Evolutionary conservation across 2,888 invertebrate genomes (phyloP).

Genomic region (Synergus umbraculus): DNA sequence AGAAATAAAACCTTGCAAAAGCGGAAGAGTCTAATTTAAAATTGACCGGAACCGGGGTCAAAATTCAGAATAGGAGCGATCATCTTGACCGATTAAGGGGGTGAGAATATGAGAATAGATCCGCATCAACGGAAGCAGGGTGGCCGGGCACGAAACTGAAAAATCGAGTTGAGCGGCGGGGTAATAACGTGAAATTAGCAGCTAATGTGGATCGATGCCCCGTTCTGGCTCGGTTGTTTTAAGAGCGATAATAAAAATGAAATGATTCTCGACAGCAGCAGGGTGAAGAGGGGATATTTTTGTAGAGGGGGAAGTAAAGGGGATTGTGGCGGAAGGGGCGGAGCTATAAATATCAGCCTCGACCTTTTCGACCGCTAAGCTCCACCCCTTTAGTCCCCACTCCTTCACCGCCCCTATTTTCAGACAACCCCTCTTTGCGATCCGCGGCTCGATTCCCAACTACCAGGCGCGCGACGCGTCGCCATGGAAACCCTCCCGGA

Average conservation of each 20-base stretch:
- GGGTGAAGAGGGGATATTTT: constrained; percentile 45
- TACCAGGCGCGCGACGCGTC: constrained; percentile 62
- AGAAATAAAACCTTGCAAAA: background rate
- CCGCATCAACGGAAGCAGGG: constrained; percentile 43
- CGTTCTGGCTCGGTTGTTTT: constrained; percentile 65
- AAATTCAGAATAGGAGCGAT: constrained; percentile 38
- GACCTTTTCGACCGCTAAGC: constrained; percentile 67
- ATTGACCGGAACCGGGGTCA: constrained; percentile 9
- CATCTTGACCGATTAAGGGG: constrained; percentile 36
- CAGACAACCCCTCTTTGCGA: constrained; percentile 35
- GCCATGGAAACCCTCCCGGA: constrained; percentile 72
- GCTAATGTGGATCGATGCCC: constrained; percentile 75
- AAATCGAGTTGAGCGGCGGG: constrained; percentile 63
- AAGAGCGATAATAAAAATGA: constrained; percentile 74
- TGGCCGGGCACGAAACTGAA: constrained; percentile 65
- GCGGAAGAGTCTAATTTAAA: constrained; percentile 21
- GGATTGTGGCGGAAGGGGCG: constrained; percentile 64
- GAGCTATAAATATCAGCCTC: constrained; percentile 59
- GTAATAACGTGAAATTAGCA: constrained; percentile 74
- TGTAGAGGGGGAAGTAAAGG: constrained; percentile 50
- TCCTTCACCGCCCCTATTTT: constrained; percentile 46
- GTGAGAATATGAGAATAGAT: constrained; percentile 39
- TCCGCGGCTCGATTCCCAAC: constrained; percentile 46
- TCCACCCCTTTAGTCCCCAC: constrained; percentile 65
- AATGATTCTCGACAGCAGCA: constrained; percentile 65